Percentiles rank a stretch among this genome's conserved stretches.
Conservation (phyloP, 64 coral and sea anemone genomes). For the Montipora capricornis region DNA sequence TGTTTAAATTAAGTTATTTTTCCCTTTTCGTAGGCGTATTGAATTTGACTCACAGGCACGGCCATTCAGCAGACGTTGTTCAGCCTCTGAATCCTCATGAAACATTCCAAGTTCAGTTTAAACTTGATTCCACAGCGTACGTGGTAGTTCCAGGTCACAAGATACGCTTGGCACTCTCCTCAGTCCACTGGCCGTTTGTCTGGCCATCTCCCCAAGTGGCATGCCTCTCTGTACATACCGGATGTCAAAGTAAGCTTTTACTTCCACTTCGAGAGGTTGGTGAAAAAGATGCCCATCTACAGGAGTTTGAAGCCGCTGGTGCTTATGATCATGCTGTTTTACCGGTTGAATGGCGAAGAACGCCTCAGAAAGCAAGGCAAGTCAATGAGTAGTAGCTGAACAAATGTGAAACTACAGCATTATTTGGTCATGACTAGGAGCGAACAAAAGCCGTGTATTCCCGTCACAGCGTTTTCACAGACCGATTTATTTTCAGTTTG, state of each 20-base stretch:
- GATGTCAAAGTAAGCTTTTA: constrained; percentile 47
- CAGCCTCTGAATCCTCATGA: constrained; percentile 39
- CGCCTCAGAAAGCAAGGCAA: constrained; percentile 51
- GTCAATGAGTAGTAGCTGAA: neutral
- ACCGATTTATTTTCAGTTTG: too few relatives aligned
- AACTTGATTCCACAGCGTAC: constrained; percentile 71
- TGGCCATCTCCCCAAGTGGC: constrained; percentile 80
- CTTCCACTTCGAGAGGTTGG: constrained; percentile 58
- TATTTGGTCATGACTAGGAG: too few relatives aligned
- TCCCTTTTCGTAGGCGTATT: constrained; percentile 55
- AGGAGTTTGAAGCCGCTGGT: constrained; percentile 36
- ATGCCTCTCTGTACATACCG: constrained; percentile 49
- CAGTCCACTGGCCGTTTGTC: constrained; percentile 74
- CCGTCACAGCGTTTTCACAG: too few relatives aligned
- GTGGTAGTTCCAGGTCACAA: constrained; percentile 65
- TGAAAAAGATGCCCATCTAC: constrained; percentile 42
- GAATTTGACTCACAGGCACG: constrained; percentile 71
- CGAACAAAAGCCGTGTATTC: too few relatives aligned
- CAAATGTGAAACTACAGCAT: too few relatives aligned
- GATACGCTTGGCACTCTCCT: constrained; percentile 79
- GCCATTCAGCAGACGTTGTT: constrained; percentile 65
- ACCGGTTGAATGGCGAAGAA: constrained; percentile 46
- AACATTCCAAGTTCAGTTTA: constrained; percentile 46
- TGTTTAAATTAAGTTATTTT: neutral
- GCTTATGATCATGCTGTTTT: neutral